Percentiles rank a stretch among this genome's conserved stretches.
These are phyloP conservation scores for Tamias sibiricus DNA, from an alignment of 2,113 vertebrate genomes.

Conservation along the genomic window DNA sequence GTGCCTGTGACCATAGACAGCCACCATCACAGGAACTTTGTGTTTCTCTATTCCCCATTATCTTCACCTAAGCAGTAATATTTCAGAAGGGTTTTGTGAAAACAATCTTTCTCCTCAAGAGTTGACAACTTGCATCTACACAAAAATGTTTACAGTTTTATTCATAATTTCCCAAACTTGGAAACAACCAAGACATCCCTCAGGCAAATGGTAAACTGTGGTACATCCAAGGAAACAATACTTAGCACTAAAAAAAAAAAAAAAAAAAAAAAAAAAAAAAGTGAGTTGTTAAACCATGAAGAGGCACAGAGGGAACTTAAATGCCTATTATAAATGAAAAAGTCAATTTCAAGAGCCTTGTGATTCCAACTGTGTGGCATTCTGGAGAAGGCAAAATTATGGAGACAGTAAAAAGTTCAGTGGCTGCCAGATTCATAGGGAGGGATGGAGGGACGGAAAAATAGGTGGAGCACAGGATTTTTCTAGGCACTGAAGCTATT, in stretches of 20 bases:
- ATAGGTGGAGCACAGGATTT: background rate
- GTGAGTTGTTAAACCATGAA: background rate
- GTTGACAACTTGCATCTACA: background rate
- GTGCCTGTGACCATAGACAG: background rate
- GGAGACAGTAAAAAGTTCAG: background rate
- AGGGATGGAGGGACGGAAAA: too few relatives aligned
- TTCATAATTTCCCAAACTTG: background rate
- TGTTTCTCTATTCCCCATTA: background rate
- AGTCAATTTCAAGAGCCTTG: background rate
- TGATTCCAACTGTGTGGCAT: background rate
- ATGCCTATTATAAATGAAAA: background rate
- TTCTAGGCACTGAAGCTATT: background rate
- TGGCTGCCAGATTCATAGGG: background rate
- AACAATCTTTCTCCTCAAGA: background rate
- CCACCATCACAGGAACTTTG: background rate
- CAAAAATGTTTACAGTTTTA: background rate
- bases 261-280: too few relatives aligned
- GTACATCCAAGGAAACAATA: background rate
- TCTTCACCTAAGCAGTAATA: background rate
- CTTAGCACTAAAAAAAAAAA: background rate
- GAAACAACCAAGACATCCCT: background rate
- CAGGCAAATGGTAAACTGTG: background rate
- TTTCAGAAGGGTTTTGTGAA: background rate
- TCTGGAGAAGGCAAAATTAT: background rate
- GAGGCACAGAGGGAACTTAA: background rate